phyloP scores from a whole-genome alignment of 2,888 invertebrate genomes.

The Synanthedon formicaeformis region DNA sequence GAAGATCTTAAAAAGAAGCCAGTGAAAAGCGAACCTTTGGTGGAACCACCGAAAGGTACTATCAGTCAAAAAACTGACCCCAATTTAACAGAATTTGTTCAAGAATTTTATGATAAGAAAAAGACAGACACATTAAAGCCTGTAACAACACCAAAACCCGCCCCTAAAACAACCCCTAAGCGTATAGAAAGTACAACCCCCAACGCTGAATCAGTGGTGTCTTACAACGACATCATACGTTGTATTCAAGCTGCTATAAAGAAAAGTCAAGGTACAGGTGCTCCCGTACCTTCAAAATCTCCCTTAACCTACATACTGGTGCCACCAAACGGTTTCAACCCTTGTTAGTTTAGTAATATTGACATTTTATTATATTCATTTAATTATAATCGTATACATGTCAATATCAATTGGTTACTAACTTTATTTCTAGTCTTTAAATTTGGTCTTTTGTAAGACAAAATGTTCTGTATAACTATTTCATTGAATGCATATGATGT shows the following conservation, averaged over 20 bases:
- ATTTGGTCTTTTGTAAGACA: too few species aligned
- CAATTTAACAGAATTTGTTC: neutral
- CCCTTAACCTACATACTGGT: slow-evolving; percentile 50
- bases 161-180: neutral
- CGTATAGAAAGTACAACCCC: slow-evolving; percentile 1
- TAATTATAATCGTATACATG: neutral
- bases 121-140: neutral
- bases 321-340: slow-evolving; percentile 21
- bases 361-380: neutral
- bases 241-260: slow-evolving; percentile 40
- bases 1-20: slow-evolving; percentile 7
- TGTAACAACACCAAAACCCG: neutral
- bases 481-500: too few species aligned
- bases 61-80: neutral
- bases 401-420: neutral
- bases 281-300: slow-evolving; percentile 19
- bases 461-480: too few species aligned
- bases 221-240: slow-evolving; percentile 41
- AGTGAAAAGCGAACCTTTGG: slow-evolving; percentile 30
- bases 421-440: neutral
- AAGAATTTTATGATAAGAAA: neutral
- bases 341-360: slow-evolving; percentile 20
- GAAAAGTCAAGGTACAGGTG: slow-evolving; percentile 13
- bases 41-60: slow-evolving; percentile 8
- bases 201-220: slow-evolving; percentile 15